Percentiles rank a stretch among this genome's conserved stretches.
These are phyloP conservation scores for Anabas testudineus DNA, from an alignment of 2,797 vertebrate genomes.

Conservation along the genomic window DNA sequence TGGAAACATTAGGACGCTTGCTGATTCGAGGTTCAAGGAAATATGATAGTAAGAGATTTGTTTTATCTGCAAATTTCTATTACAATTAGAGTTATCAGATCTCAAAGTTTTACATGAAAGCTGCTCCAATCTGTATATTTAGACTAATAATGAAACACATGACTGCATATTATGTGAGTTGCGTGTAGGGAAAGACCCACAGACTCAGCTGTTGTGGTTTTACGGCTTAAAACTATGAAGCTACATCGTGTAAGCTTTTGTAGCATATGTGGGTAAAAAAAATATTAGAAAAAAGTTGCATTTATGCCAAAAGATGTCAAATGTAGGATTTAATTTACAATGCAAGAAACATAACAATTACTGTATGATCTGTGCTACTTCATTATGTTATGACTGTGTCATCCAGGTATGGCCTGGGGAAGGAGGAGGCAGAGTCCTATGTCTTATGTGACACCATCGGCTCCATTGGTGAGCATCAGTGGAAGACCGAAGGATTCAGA, in stretches of 20 bases:
- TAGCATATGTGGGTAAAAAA: no score
- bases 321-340: not conserved
- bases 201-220: not conserved
- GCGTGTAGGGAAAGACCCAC: not conserved
- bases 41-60: not conserved
- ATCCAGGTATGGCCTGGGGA: slow-evolving; percentile 83
- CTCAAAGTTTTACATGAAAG: slow-evolving; percentile 4
- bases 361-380: no score
- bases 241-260: no score
- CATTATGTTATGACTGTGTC: not conserved
- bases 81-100: not conserved
- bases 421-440: slow-evolving; percentile 80
- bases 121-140: not conserved
- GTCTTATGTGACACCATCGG: slow-evolving; percentile 88
- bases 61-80: no score
- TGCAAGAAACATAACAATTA: not conserved
- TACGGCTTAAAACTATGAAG: not conserved
- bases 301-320: no score
- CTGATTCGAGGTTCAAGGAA: slow-evolving; percentile 6
- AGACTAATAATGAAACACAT: not conserved
- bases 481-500: slow-evolving; percentile 85
- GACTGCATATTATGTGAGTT: no score
- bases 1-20: not conserved
- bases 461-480: slow-evolving; percentile 71
- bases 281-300: no score